These are phyloP conservation scores for mouse (Mus musculus) DNA, from an alignment of 2,113 vertebrate species.

Conservation along the genomic window GRCm39 chr11:24650001-24650500, in stretches of 20 bases:
- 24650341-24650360: constrained; percentile 91
- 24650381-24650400: constrained; percentile 91
- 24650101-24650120: constrained; percentile 49
- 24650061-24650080: constrained; percentile 55
- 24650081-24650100: constrained; percentile 78
- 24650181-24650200: constrained; percentile 82
- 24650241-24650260: constrained; percentile 88
- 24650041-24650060: not conserved
- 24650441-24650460: constrained; percentile 90
- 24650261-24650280: constrained; percentile 86
- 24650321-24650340: constrained; percentile 93
- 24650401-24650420: constrained; percentile 92
- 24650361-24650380: constrained; percentile 90
- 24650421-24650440: constrained; percentile 88
- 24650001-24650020: constrained; percentile 39
- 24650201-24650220: constrained; percentile 85
- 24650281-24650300: constrained; percentile 91
- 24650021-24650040: constrained; percentile 48
- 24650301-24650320: constrained; percentile 92
- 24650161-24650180: constrained; percentile 74
- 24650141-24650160: constrained; percentile 85
- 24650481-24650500: constrained; percentile 88
- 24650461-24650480: constrained; percentile 90
- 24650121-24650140: constrained; percentile 75
- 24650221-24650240: constrained; percentile 87